Base-by-base conservation (phyloP, 2,797 vertebrate species). In the Tolypeutes matacus region DNA sequence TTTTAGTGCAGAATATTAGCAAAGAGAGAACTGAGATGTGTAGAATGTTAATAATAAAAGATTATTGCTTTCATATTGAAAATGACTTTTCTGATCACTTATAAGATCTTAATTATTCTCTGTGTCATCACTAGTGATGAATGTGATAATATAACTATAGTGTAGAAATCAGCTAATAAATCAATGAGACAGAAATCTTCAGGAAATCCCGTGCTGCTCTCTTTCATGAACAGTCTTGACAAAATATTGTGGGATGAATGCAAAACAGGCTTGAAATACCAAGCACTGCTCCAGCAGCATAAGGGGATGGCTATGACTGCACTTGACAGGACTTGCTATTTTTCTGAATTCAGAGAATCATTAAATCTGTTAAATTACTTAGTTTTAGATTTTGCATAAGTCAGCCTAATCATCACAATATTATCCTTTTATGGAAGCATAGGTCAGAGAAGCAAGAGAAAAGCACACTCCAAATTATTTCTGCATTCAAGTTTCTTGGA, bases 161-260 rank as follows among this genome's bases (percentile, higher is more conserved):
- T 67, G 58, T 65, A 85, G 64, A 90, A 73, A 77, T 77, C 62
- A 81, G 49, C 81, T 92, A 96, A 82, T 69, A 82, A 94, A 84
- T 58, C 86, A 80, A 7, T 13, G 69, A 77, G 46, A 77, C 51
- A 17, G 60, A 81, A 77, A 90, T 81, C 46, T 88, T 21, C n/a
- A 80, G 82, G 60, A 90, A 84, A 69, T 27, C 14, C 46, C 58
- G 3, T 36, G 13, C 27, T 51, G 29, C 75, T 58, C 25, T 72
- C 14, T 83, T 75, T 80, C 69, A 56, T 56, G 64, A 81, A 39
- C 1, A 39, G 34, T 1, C 36, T 80, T 87, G 77, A 80, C n/a
- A 69, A 86, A 80, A 49, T 12, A 8, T 11, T 53, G 0, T 34
- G 29, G 64, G 6, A 53, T 69, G 34, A 94, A 67, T 62, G 34